Base-by-base conservation (phyloP, 2,113 vertebrate species). In the Spermophilus dauricus region DNA sequence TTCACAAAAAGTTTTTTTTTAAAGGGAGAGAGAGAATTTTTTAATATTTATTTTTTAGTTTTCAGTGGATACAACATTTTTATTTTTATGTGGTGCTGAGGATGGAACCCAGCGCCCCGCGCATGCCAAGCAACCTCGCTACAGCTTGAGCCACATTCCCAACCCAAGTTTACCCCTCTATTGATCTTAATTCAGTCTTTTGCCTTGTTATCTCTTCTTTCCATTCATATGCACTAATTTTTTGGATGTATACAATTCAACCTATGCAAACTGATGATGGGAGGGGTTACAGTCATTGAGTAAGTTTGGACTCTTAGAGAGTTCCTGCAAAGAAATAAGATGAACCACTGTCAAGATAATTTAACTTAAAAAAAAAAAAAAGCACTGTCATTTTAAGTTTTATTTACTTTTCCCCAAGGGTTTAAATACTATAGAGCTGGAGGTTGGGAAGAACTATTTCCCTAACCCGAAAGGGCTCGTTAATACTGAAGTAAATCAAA, bases 251-350 rank as follows among this genome's bases (percentile, higher is more conserved):
- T 12, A 0, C 22, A 76, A 90, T 89, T 93, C 69, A 87, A 53
- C 0, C 22, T 0, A 22, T 12, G 94, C 3, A 91, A 78, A 28
- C 37, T 97, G 34, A 97, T 86, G 91, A 20, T 90, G 92, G 11
- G 13, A 10, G 14, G 2, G 37, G 13, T 61, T 73, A 97, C 65
- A 85, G 89, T 56, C 76, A 1, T 9, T 97, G 56, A 97, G 92
- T 84, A 98, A 95, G 95, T 97, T 97, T 98, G 93, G 89, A 97
- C 85, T 98, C 91, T 97, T 97, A 97, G 97, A 94, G 96, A 86
- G 95, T 56, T 97, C 84, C 97, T 98, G 96, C 98, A 95, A 94
- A 97, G 94, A 97, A 98, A 96, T 96, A 98, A 96, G 96, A 97
- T 85, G 91, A 9, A 11, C 56, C 56, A 58, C 56, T 90, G 88